Evolutionary conservation across 2,113 vertebrate genomes (phyloP).

Genomic region (Chloebia gouldiae): DNA sequence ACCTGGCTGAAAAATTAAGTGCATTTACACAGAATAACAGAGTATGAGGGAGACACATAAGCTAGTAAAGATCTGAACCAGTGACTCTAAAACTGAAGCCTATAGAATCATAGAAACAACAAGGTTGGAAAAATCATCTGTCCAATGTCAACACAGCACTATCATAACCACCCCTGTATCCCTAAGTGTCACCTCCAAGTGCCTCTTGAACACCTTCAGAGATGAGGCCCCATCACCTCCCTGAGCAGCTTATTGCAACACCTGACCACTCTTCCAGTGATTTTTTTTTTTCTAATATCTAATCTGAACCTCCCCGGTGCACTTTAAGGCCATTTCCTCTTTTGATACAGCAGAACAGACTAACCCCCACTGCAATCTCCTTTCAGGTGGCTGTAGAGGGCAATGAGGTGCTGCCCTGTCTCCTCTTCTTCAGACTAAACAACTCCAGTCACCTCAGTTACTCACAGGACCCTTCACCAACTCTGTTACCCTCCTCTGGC

Average conservation of each 20-base stretch:
- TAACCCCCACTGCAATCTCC: rapidly evolving
- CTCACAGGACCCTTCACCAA: not conserved
- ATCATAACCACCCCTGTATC: not conserved
- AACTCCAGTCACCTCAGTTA: not conserved
- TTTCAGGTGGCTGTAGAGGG: not conserved
- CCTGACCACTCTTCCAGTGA: not conserved
- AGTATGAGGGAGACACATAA: not conserved
- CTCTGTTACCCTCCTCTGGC: too few species aligned
- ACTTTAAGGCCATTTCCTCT: not conserved
- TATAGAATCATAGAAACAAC: not conserved
- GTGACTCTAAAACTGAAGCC: not conserved
- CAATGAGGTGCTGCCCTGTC: not conserved
- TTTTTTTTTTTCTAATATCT: not conserved
- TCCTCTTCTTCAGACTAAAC: not conserved
- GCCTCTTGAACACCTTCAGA: not conserved
- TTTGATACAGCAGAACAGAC: not conserved
- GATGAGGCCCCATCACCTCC: not conserved
- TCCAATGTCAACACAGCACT: not conserved
- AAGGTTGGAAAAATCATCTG: not conserved
- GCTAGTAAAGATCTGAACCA: not conserved
- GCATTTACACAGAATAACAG: not conserved
- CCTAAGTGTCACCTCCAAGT: not conserved
- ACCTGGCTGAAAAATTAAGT: not conserved
- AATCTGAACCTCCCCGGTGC: not conserved
- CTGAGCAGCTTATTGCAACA: not conserved